These are phyloP conservation scores for Falco punctatus DNA, from an alignment of 2,113 vertebrate species.

Conservation along the genomic window DNA sequence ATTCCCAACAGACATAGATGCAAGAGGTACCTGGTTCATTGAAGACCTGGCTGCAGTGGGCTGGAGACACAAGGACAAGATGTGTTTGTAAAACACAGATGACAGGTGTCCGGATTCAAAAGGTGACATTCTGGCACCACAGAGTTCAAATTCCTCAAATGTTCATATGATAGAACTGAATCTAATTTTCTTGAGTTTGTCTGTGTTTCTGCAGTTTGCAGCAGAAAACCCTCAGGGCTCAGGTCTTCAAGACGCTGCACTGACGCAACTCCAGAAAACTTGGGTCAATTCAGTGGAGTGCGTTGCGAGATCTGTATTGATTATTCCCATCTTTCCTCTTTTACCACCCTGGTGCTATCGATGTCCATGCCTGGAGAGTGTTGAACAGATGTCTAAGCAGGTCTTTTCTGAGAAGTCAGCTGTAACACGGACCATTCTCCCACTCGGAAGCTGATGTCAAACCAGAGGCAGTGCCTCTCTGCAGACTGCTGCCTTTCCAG, in stretches of 20 bases:
- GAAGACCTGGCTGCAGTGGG: not conserved
- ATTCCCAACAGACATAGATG: not conserved
- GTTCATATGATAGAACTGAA: not conserved
- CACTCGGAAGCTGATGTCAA: not conserved
- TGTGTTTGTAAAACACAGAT: not conserved
- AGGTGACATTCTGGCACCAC: not conserved
- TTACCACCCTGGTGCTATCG: not conserved
- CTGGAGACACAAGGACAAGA: not conserved
- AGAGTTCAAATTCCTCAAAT: not conserved
- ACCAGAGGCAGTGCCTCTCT: not conserved
- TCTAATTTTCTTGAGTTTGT: not conserved
- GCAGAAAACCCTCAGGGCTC: not conserved
- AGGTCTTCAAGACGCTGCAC: not conserved
- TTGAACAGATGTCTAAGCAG: not conserved
- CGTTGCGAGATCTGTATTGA: not conserved
- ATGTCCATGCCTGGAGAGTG: too few species aligned
- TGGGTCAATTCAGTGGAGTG: not conserved
- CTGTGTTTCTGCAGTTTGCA: not conserved
- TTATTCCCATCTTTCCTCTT: not conserved
- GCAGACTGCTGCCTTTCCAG: not conserved
- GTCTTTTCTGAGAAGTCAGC: not conserved
- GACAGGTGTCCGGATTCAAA: not conserved
- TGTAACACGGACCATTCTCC: not conserved
- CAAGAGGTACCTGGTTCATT: not conserved
- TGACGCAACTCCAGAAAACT: not conserved